phyloP scores from a whole-genome alignment of 2,888 invertebrate genomes.

The Amblyjoppa proteus region DNA sequence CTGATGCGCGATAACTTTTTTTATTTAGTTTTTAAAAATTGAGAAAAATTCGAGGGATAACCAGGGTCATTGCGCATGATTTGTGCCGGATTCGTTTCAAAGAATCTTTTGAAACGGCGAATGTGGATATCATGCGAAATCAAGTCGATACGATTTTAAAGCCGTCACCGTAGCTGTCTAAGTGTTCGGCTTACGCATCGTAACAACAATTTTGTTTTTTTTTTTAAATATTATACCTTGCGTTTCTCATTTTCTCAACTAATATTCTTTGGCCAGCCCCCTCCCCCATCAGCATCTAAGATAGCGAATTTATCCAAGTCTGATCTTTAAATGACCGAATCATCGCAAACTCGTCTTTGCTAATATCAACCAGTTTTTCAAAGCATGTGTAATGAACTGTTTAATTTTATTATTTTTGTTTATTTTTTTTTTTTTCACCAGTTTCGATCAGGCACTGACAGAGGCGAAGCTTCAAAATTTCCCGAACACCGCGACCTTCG shows the following conservation, averaged over 20 bases:
- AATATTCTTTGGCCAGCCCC: too few relatives aligned
- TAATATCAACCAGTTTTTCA: not conserved
- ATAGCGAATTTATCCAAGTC: too few relatives aligned
- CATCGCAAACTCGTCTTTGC: not conserved
- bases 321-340: too few relatives aligned
- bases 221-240: not conserved
- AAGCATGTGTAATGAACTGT: not conserved
- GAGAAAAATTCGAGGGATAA: not conserved
- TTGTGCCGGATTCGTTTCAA: conserved; percentile 20
- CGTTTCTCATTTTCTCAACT: not conserved
- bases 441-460: conserved; percentile 91
- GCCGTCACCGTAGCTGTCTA: conserved; percentile 47
- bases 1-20: too few relatives aligned
- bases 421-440: conserved; percentile 82
- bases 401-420: not conserved
- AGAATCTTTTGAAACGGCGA: conserved; percentile 74
- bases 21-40: not conserved
- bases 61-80: not conserved
- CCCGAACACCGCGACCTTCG: conserved; percentile 84
- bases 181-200: conserved; percentile 76
- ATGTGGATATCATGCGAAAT: conserved; percentile 81
- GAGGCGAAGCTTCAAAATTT: conserved; percentile 88
- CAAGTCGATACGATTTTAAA: conserved; percentile 75
- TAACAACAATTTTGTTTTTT: conserved; percentile 71
- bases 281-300: too few relatives aligned